These are phyloP conservation scores for Ardeotis arabs DNA, from an alignment of 2,113 vertebrate species.

Conservation along the genomic window DNA sequence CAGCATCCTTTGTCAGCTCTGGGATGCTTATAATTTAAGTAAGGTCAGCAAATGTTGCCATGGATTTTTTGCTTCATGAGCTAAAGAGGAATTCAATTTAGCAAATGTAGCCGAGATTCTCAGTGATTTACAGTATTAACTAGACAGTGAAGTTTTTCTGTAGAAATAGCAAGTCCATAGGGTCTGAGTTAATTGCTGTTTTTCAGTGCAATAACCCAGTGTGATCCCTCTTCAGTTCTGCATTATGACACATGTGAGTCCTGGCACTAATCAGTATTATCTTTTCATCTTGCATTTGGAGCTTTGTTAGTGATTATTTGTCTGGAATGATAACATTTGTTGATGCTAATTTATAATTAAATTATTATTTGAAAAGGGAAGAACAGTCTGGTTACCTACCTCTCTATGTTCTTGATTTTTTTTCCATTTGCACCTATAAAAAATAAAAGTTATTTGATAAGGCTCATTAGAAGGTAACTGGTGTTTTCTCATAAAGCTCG, in stretches of 20 bases:
- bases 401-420: background rate
- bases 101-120: background rate
- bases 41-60: slow-evolving; percentile 10
- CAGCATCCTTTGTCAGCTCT: background rate
- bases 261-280: slow-evolving; percentile 17
- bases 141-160: slow-evolving; percentile 1
- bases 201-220: slow-evolving; percentile 7
- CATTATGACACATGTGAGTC: background rate
- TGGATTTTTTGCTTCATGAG: background rate
- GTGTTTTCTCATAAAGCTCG: slow-evolving; percentile 4
- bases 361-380: background rate
- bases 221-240: background rate
- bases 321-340: slow-evolving; percentile 35
- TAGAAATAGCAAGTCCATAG: background rate
- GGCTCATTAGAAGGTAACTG: background rate
- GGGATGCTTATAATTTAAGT: background rate
- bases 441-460: slow-evolving; percentile 34
- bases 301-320: slow-evolving; percentile 8
- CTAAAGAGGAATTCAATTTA: slow-evolving; percentile 3
- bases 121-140: slow-evolving; percentile 4
- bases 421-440: background rate
- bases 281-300: slow-evolving; percentile 19
- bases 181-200: slow-evolving; percentile 27
- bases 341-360: slow-evolving; percentile 20
- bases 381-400: background rate